Conservation (phyloP, 1,140 invertebrate genomes). For the Drosophila sp. region DNA sequence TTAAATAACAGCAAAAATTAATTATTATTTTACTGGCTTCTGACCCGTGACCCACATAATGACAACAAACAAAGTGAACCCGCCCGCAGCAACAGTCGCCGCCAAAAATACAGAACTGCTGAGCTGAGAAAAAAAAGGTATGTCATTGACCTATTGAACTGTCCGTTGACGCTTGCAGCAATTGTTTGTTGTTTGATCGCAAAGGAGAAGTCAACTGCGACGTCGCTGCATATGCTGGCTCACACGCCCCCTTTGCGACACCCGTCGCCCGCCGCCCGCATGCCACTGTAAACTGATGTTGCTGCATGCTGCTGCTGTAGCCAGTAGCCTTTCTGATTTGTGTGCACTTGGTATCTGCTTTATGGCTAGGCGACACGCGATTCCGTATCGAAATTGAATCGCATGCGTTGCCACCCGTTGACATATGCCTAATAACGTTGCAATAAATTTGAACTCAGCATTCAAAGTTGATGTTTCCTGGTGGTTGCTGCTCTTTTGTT, state of each 20-base stretch:
- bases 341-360: constrained; percentile 57
- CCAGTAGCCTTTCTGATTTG: constrained; percentile 65
- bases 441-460: constrained; percentile 37
- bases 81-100: constrained; percentile 53
- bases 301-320: constrained; percentile 30
- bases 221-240: constrained; percentile 43
- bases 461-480: constrained; percentile 27
- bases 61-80: constrained; percentile 43
- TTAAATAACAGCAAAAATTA: constrained; percentile 5
- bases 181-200: constrained; percentile 22
- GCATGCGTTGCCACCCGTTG: constrained; percentile 34
- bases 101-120: constrained; percentile 2
- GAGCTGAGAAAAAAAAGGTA: constrained; percentile 18
- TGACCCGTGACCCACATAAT: constrained; percentile 80
- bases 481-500: constrained; percentile 14
- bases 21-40: constrained; percentile 47
- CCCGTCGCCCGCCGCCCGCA: constrained; percentile 66
- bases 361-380: constrained; percentile 74
- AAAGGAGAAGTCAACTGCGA: constrained; percentile 29
- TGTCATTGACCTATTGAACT: constrained; percentile 68
- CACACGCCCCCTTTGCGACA: constrained; percentile 34
- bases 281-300: constrained; percentile 10
- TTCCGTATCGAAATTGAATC: constrained; percentile 71
- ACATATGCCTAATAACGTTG: constrained; percentile 27
- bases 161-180: constrained; percentile 14